Conservation (phyloP, 2,113 vertebrate genomes). For the Cathartes aura region DNA sequence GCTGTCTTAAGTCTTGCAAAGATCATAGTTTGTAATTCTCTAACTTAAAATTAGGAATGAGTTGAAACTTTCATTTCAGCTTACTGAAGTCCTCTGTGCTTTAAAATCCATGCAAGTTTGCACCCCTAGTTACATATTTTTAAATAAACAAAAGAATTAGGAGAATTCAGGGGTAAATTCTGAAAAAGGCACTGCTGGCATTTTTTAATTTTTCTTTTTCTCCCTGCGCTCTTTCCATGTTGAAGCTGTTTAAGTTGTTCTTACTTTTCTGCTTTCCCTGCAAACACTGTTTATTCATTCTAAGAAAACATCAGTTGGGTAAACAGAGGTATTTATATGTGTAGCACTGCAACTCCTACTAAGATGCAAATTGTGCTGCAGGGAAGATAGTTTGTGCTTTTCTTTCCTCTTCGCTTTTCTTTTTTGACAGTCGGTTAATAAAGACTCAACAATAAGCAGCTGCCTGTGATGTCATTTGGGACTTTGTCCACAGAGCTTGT, state of each 20-base stretch:
- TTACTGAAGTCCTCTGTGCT: not conserved
- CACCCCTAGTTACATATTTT: not conserved
- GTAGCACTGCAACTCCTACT: conserved; percentile 54
- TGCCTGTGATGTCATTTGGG: conserved; percentile 86
- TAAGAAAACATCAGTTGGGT: conserved; percentile 59
- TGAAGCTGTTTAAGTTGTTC: not conserved
- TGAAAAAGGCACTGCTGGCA: not conserved
- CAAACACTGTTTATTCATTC: conserved; percentile 40
- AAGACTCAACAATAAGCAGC: conserved; percentile 87
- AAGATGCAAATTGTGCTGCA: conserved; percentile 67
- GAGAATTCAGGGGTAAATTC: conserved; percentile 28
- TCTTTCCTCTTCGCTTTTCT: conserved; percentile 55
- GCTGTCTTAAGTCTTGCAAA: not conserved
- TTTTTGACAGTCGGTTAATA: conserved; percentile 84
- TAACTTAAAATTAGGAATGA: not conserved
- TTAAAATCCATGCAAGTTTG: not conserved
- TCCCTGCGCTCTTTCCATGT: not conserved
- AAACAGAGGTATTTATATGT: conserved; percentile 68
- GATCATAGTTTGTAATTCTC: not conserved
- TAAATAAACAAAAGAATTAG: not conserved
- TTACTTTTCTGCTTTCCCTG: conserved; percentile 41
- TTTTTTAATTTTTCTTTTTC: not conserved
- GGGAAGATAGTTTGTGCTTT: conserved; percentile 72
- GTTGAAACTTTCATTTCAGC: not conserved
- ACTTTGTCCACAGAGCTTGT: conserved; percentile 84